phyloP scores from a whole-genome alignment of 2,113 vertebrate species.

The Anser brachyrhynchus region DNA sequence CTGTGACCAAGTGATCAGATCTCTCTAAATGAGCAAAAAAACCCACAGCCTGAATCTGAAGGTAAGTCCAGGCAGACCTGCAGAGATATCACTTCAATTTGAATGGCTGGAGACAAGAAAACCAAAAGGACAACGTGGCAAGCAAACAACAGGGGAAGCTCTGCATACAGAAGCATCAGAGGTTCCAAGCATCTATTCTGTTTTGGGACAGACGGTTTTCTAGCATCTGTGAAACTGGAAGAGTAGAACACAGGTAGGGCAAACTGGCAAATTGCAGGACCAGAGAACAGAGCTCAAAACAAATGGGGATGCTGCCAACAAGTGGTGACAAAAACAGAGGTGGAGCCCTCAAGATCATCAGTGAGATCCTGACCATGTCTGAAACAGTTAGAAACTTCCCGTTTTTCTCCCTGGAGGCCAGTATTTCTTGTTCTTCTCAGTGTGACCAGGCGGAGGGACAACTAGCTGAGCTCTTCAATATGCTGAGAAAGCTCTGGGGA shows the following conservation, averaged over 20 bases:
- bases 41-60: background rate
- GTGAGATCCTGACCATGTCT: background rate
- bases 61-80: background rate
- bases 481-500: background rate
- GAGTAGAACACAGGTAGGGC: background rate
- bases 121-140: background rate
- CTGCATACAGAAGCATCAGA: background rate
- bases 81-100: background rate
- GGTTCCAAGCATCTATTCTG: background rate
- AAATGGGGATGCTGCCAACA: background rate
- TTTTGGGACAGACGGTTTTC: background rate
- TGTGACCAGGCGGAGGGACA: background rate
- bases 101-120: background rate
- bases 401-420: background rate
- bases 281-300: background rate
- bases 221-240: background rate
- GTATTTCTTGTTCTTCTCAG: background rate
- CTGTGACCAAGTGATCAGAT: background rate
- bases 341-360: background rate
- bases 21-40: background rate
- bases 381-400: background rate
- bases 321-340: background rate
- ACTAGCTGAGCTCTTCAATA: background rate
- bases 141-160: background rate
- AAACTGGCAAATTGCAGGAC: background rate